A percentile compares a stretch with the other conserved stretches of the same genome.
These are phyloP conservation scores for Columba janthina DNA, from an alignment of 2,113 vertebrate species.

Conservation along the genomic window DNA sequence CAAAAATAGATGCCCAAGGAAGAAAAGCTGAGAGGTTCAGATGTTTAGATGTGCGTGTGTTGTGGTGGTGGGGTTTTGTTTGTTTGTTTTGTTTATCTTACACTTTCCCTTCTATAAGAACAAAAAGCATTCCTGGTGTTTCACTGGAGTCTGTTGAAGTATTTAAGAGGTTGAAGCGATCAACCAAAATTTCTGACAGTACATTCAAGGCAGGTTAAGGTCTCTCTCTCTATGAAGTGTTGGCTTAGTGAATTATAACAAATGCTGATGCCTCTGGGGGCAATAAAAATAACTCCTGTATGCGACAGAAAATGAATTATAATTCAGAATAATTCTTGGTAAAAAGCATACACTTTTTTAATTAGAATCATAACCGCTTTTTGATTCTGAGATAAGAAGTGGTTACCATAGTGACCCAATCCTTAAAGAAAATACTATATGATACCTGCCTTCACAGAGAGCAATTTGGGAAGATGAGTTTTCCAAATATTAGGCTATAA, in stretches of 20 bases:
- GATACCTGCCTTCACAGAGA: slow-evolving; percentile 29
- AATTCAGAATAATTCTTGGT: slow-evolving; percentile 21
- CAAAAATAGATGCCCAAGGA: background rate
- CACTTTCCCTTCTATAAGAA: background rate
- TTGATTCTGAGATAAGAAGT: slow-evolving; percentile 49
- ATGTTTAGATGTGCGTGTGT: too few relatives aligned
- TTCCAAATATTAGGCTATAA: background rate
- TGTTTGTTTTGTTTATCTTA: background rate
- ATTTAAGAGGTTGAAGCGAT: background rate
- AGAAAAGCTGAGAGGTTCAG: background rate
- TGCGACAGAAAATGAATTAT: background rate
- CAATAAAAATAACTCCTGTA: background rate
- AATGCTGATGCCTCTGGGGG: background rate
- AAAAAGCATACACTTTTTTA: slow-evolving; percentile 20
- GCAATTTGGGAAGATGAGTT: background rate
- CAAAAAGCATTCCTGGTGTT: background rate
- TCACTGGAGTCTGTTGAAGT: background rate
- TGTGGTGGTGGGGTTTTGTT: background rate
- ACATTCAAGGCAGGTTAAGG: background rate
- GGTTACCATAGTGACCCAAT: slow-evolving; percentile 69
- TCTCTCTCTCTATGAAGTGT: background rate
- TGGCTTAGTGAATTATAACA: background rate
- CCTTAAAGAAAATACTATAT: slow-evolving; percentile 25
- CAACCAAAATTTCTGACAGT: background rate
- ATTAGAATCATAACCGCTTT: slow-evolving; percentile 6